phyloP scores from a whole-genome alignment of 2,888 invertebrate species.

The Scelioninae gen. 1 region DNA sequence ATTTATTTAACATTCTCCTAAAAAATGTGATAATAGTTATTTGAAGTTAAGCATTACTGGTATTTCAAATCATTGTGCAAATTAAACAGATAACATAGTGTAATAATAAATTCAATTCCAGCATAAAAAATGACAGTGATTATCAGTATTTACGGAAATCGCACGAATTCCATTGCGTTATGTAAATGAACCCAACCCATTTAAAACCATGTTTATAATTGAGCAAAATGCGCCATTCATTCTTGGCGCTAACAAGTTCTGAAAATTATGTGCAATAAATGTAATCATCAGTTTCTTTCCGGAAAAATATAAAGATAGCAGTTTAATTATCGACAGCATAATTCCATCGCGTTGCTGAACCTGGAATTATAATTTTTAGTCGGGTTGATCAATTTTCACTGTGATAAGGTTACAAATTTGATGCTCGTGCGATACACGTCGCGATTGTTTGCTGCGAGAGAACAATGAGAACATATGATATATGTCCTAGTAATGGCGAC shows the following conservation, averaged over 20 bases:
- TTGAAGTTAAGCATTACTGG: too few species aligned
- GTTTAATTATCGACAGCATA: conserved; percentile 29
- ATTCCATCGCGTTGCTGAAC: conserved; percentile 8
- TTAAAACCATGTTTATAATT: conserved; percentile 19
- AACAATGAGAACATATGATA: conserved; percentile 54
- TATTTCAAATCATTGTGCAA: too few species aligned
- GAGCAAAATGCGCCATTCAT: conserved; percentile 5
- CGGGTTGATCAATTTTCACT: conserved; percentile 51
- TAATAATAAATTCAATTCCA: neutral
- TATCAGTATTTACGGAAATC: neutral
- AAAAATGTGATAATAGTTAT: too few species aligned
- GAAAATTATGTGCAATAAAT: conserved; percentile 23
- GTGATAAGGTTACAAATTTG: conserved; percentile 63
- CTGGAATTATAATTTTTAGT: conserved; percentile 28
- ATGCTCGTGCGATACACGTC: conserved; percentile 44
- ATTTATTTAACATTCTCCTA: too few species aligned
- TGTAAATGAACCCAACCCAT: conserved; percentile 39
- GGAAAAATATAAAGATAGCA: conserved; percentile 39
- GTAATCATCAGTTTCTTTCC: conserved; percentile 21
- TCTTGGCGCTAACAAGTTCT: neutral
- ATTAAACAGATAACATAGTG: neutral
- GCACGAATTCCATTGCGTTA: conserved; percentile 10
- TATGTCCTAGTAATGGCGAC: conserved; percentile 63
- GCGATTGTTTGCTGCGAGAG: conserved; percentile 50
- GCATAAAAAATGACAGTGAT: conserved; percentile 1